A percentile compares a stretch with the other conserved stretches of the same genome.
phyloP scores from a whole-genome alignment of 2,113 vertebrate genomes.

The Oreocharis arfaki region DNA sequence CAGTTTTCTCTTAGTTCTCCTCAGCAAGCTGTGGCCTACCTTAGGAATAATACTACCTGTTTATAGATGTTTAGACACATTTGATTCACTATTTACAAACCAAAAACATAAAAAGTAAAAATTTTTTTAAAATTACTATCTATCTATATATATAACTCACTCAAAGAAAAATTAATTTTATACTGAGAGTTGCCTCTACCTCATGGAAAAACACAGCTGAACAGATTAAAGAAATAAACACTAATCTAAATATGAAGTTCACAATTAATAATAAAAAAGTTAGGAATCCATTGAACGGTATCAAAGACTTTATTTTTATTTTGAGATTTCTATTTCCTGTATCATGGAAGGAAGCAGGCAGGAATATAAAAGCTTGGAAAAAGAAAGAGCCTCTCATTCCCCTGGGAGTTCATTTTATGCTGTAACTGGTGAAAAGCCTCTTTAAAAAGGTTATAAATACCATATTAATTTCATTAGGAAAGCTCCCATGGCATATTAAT shows the following conservation, averaged over 20 bases:
- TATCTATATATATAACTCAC: not conserved
- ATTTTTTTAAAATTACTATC: too few relatives aligned
- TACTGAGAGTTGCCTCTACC: not conserved
- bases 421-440: slow-evolving; percentile 15
- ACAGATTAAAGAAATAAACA: not conserved
- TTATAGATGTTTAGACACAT: not conserved
- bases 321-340: not conserved
- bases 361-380: not conserved
- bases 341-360: not conserved
- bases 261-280: not conserved
- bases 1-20: not conserved
- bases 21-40: not conserved
- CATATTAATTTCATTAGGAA: slow-evolving; percentile 47
- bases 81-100: not conserved
- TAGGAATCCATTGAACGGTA: not conserved
- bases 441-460: slow-evolving; percentile 37
- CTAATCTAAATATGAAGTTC: not conserved
- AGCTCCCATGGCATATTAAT: slow-evolving; percentile 8
- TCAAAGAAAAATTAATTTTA: not conserved
- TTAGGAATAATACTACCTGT: not conserved
- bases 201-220: not conserved
- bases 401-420: not conserved
- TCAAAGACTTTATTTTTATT: not conserved
- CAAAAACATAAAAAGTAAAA: not conserved
- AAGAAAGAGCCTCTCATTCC: not conserved